A percentile compares a stretch with the other conserved stretches of the same genome.
These are phyloP conservation scores for Polia nebulosa DNA, from an alignment of 2,888 invertebrate species.

Conservation along the genomic window DNA sequence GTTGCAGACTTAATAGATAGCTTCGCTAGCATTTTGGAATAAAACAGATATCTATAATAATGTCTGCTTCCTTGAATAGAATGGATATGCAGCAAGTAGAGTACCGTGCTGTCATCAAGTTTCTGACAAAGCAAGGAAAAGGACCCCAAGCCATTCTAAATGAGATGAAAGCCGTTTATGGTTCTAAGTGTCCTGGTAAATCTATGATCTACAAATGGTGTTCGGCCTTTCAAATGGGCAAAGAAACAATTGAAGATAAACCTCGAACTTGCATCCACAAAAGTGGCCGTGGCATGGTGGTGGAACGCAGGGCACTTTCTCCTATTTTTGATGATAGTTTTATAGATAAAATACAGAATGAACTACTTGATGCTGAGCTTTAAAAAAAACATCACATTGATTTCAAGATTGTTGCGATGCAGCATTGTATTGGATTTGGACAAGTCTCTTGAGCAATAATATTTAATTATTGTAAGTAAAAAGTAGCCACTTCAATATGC, in stretches of 20 bases:
- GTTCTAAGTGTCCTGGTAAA: constrained; percentile 58
- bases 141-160: constrained; percentile 51
- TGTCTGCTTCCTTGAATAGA: constrained; percentile 35
- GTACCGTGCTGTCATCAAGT: constrained; percentile 60
- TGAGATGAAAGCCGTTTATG: constrained; percentile 62
- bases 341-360: constrained; percentile 49
- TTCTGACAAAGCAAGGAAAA: constrained; percentile 64
- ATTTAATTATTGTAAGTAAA: constrained; percentile 3
- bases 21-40: background rate
- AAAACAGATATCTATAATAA: constrained; percentile 5
- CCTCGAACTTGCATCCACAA: constrained; percentile 43
- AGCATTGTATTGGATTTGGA: constrained; percentile 6
- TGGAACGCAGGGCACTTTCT: constrained; percentile 38
- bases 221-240: constrained; percentile 61
- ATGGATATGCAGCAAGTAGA: constrained; percentile 56
- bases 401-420: constrained; percentile 17
- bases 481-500: constrained; percentile 9
- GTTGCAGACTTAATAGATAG: background rate
- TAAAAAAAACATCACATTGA: constrained; percentile 1
- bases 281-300: background rate
- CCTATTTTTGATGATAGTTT: constrained; percentile 50
- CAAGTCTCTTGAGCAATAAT: background rate
- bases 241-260: constrained; percentile 65
- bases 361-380: constrained; percentile 46
- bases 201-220: constrained; percentile 65